A percentile compares a stretch with the other conserved stretches of the same genome.
Evolutionary conservation across 2,797 vertebrate species (phyloP).

Genomic region (Tauraco hartlaubi): DNA sequence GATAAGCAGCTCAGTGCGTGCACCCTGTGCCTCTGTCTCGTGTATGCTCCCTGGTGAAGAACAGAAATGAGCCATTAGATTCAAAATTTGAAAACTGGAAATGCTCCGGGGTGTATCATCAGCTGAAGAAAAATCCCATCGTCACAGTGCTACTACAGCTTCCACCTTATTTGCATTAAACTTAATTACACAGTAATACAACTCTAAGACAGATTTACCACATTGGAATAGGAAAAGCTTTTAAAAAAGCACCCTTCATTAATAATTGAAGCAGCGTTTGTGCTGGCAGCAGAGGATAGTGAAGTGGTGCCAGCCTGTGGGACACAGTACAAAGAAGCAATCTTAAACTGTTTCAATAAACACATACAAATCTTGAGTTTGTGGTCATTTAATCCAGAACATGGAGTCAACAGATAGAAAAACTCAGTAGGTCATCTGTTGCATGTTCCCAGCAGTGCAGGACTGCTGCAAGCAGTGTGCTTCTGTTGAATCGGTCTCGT

Average conservation of each 20-base stretch:
- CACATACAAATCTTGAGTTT: neutral
- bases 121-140: slow-evolving; percentile 7
- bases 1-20: neutral
- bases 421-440: neutral
- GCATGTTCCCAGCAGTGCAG: neutral
- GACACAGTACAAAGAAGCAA: neutral
- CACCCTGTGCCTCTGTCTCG: neutral
- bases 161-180: slow-evolving; percentile 43
- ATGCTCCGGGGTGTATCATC: neutral
- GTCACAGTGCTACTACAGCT: neutral
- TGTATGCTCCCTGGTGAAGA: neutral
- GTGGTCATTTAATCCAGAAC: neutral
- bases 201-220: slow-evolving; percentile 30
- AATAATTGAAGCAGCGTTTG: neutral
- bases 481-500: neutral
- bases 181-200: slow-evolving; percentile 41
- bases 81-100: neutral
- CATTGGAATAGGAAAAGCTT: neutral
- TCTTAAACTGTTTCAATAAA: neutral
- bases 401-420: neutral
- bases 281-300: neutral
- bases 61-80: neutral
- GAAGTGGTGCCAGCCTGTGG: neutral
- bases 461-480: neutral
- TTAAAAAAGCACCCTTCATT: neutral